phyloP scores from a whole-genome alignment of 30 jellyfish, hydroid and myxozoan genomes.

The Hydractinia symbiolongicarpus region DNA sequence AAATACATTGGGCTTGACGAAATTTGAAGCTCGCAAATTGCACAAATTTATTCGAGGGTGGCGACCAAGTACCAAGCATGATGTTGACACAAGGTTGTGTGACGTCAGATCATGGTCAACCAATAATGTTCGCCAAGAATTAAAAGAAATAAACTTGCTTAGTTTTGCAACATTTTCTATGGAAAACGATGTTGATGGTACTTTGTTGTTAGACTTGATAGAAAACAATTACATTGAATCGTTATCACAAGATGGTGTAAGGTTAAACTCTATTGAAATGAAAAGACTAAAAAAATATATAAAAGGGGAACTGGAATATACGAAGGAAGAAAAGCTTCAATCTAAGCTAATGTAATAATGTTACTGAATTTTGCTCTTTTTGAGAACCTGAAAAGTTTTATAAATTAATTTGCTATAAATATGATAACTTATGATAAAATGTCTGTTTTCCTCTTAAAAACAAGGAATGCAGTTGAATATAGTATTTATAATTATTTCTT shows the following conservation, averaged over 20 bases:
- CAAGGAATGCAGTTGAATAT: too few species aligned
- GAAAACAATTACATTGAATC: neutral
- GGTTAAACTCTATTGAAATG: slow-evolving; percentile 3
- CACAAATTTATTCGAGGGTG: neutral
- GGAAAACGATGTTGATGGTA: neutral
- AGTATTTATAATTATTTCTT: too few species aligned
- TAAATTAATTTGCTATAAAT: too few species aligned
- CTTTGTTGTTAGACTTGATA: neutral
- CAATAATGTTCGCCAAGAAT: neutral
- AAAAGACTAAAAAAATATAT: neutral
- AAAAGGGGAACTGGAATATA: neutral
- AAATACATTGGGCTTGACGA: neutral
- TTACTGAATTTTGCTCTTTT: too few species aligned
- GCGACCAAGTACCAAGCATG: slow-evolving; percentile 3
- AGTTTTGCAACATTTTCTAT: neutral
- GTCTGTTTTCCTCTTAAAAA: too few species aligned
- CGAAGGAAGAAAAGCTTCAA: neutral
- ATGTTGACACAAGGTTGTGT: neutral
- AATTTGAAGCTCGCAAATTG: neutral
- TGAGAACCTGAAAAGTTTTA: too few species aligned
- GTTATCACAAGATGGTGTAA: neutral
- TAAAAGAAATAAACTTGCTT: neutral
- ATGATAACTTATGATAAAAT: too few species aligned
- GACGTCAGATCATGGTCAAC: slow-evolving; percentile 7
- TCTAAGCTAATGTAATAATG: too few species aligned